Conservation (phyloP, 2,888 invertebrate species). For the Lasioglossum zephyrum region DNA sequence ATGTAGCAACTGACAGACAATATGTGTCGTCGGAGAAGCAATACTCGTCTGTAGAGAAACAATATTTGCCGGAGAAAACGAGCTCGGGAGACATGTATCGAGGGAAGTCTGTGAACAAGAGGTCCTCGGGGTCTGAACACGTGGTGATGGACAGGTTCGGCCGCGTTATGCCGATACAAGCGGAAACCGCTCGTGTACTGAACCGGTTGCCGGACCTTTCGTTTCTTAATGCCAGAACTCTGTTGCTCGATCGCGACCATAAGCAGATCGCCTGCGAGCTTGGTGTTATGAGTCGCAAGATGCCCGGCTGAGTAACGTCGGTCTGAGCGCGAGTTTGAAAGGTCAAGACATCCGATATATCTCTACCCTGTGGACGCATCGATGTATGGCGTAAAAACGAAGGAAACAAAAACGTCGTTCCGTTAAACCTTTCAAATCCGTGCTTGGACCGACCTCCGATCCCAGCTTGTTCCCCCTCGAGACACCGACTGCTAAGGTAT, state of each 20-base stretch:
- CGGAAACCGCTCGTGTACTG: conserved; percentile 80
- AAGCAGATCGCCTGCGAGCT: conserved; percentile 81
- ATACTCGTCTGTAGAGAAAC: conserved; percentile 19
- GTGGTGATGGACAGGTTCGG: conserved; percentile 80
- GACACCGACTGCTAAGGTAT: conserved; percentile 47
- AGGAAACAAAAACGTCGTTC: conserved; percentile 43
- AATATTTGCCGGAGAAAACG: conserved; percentile 35
- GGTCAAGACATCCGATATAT: conserved; percentile 56
- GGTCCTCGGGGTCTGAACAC: conserved; percentile 70
- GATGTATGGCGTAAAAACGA: conserved; percentile 39
- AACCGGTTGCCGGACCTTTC: conserved; percentile 82
- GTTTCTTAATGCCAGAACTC: conserved; percentile 81
- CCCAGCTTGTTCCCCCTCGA: conserved; percentile 52
- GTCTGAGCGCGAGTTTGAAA: conserved; percentile 82
- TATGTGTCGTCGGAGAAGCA: conserved; percentile 11
- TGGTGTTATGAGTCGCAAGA: conserved; percentile 83
- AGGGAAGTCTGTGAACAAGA: conserved; percentile 61
- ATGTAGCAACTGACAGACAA: conserved; percentile 23
- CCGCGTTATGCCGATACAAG: conserved; percentile 77
- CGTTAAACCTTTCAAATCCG: conserved; percentile 78
- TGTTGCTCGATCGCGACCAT: conserved; percentile 82
- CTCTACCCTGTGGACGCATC: conserved; percentile 40
- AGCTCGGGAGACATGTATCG: conserved; percentile 44
- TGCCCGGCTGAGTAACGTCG: conserved; percentile 84
- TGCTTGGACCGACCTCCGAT: conserved; percentile 79